These are phyloP conservation scores for Siniperca chuatsi DNA, from an alignment of 2,113 vertebrate species.

Conservation along the genomic window DNA sequence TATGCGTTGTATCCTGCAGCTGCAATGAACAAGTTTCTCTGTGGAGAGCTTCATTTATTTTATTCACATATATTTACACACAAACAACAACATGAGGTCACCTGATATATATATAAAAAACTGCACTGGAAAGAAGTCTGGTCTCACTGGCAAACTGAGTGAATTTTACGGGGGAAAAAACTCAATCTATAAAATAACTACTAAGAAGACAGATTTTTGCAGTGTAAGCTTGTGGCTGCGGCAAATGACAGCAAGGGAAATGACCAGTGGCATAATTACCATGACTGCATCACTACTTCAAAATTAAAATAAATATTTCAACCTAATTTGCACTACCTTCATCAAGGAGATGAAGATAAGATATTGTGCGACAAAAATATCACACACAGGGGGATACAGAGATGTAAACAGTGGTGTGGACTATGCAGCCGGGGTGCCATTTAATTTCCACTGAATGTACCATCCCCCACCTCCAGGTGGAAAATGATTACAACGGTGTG, in stretches of 20 bases:
- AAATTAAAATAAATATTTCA: not conserved
- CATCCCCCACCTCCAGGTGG: slow-evolving; percentile 76
- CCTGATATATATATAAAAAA: not conserved
- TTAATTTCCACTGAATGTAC: slow-evolving; percentile 55
- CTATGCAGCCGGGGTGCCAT: slow-evolving; percentile 64
- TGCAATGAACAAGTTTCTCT: slow-evolving; percentile 5
- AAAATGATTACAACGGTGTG: slow-evolving; percentile 49
- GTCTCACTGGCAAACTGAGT: not conserved
- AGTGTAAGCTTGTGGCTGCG: slow-evolving; percentile 19
- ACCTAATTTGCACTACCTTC: not conserved
- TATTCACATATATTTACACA: not conserved
- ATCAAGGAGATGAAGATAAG: not conserved
- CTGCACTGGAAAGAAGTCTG: not conserved
- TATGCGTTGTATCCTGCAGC: not conserved
- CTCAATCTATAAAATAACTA: not conserved
- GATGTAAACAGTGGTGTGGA: slow-evolving; percentile 74
- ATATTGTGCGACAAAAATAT: not conserved
- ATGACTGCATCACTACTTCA: slow-evolving; percentile 13
- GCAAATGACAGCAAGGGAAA: slow-evolving; percentile 24
- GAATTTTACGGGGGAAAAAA: accelerated
- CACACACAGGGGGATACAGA: slow-evolving; percentile 16
- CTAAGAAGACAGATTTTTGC: not conserved
- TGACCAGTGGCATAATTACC: slow-evolving; percentile 7
- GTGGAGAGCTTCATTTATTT: slow-evolving; percentile 2
- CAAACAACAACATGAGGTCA: not conserved